Base-by-base conservation (phyloP, 2,797 vertebrate species). In the Anguilla pacifica region DNA sequence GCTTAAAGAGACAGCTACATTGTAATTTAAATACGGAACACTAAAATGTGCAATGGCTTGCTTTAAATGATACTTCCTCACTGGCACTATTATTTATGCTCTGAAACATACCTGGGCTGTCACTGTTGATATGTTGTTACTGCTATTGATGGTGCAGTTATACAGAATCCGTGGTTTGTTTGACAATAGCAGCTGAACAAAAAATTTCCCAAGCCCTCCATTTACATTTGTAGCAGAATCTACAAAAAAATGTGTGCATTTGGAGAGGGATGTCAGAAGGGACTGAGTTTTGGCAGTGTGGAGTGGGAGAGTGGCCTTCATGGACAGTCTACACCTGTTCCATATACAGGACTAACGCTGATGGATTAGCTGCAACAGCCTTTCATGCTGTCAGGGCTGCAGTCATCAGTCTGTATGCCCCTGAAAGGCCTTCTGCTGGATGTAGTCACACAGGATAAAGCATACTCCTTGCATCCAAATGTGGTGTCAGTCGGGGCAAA, bases 321-420 rank as follows among this genome's bases (percentile, higher is more conserved):
- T 82, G 79, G 79, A 82, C 43, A 28, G 35, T 49, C 49, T 87
- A 87, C 87, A 84, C 87, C 86, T 87, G 86, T 67, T 87, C 46
- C 79, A 39, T 53, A 35, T 43, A 61, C 6, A 51, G 19, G 59
- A 6, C 61, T 83, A 55, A 70, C 67, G 72, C 31, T 84, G 87
- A 74, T 70, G 82, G 86, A 72, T 87, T 57, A 51, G 57, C 82
- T 64, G 59, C 61, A 49, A 13, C 67, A 39, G 61, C 31, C 64
- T 25, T 57, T 70, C 31, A 43, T 74, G 51, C 87, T 87, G 83
- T 83, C 87, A 87, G 19, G 61, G 51, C 87, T 51, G 28, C 82
- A 57, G 87, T 74, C 82, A 72, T 74, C 87, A 84, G 61, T 84
- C 53, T 70, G 83, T 25, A 31, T 53, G 61, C 64, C 28, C 59